Base-by-base conservation (phyloP, 1,140 invertebrate genomes). In the Trichogramma pretiosum region DNA sequence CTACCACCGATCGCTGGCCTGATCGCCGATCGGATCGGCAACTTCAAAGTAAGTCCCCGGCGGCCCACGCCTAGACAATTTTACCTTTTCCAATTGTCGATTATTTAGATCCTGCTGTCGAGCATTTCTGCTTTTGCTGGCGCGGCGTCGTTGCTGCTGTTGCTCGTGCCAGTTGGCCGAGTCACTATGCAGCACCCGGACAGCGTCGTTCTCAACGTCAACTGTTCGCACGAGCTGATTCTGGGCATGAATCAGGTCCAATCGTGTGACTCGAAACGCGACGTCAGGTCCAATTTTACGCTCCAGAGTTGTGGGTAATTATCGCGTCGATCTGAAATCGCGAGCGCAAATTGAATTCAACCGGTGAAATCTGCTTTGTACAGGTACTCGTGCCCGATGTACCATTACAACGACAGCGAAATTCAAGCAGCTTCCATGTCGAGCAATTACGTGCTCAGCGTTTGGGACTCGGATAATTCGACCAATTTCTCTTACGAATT, bases 11-110 rank as follows among this genome's bases (percentile, higher is more conserved):
- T 89, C 18, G 82, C 84, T 16, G 85, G 85, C 37, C 74, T 87
- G 65, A 65, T 86, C 13, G 84, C 84, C 0, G 85, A 88, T 66
- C 81, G 82, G 62, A 85, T 88, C 50, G 85, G 85, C 47, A 87
- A 88, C 65, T 87, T 87, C 67, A 84, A 80, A 73, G 85, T 87
- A 67, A 74, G n/a, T n/a, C n/a, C n/a, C n/a, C n/a, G n/a, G n/a
- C n/a, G n/a, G n/a, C n/a, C n/a, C n/a, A n/a, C n/a, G n/a, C n/a
- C n/a, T n/a, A n/a, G n/a, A n/a, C n/a, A n/a, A n/a, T n/a, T n/a
- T n/a, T n/a, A 30, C 13, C 7, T 30, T 30, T 30, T 7, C 13
- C 13, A 9, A 13, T 30, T 30, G 7, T 30, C 8, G 33, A n/a
- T 5, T 14, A 59, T 60, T 19, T 65, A 86, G 82, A 68, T 87